Evolutionary conservation across 2,113 vertebrate genomes (phyloP).

Genomic region (Pantherophis guttatus): DNA sequence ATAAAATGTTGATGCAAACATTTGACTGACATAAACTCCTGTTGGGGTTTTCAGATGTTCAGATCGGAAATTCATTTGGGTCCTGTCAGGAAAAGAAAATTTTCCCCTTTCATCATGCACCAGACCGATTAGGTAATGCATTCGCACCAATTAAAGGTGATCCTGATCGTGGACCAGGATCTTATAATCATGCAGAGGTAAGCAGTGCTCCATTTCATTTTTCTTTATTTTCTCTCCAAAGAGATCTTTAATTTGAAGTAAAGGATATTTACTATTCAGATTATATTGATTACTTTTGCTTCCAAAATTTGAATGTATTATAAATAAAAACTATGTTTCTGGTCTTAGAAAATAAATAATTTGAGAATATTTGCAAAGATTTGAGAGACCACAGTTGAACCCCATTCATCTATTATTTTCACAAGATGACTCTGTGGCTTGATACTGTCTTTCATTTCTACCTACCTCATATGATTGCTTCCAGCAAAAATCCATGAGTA

Average conservation of each 20-base stretch:
- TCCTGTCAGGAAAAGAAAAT: slow-evolving; percentile 67
- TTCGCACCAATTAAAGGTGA: slow-evolving; percentile 11
- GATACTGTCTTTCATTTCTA: not conserved
- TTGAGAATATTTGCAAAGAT: not conserved
- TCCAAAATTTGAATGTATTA: not conserved
- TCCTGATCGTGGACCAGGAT: slow-evolving; percentile 71
- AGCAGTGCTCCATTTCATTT: slow-evolving; percentile 27
- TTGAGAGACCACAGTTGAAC: not conserved
- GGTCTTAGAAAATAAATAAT: not conserved
- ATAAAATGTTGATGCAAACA: not conserved
- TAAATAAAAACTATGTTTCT: not conserved
- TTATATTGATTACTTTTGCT: not conserved
- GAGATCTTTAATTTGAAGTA: not conserved
- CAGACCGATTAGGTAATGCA: slow-evolving; percentile 68
- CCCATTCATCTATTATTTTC: not conserved
- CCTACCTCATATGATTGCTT: not conserved
- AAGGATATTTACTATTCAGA: not conserved
- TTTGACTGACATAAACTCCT: not conserved
- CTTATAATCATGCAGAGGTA: slow-evolving; percentile 72
- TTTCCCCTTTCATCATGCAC: slow-evolving; percentile 63
- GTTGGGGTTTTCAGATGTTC: not conserved
- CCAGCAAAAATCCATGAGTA: not conserved
- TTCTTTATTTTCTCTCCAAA: not conserved
- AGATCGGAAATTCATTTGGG: slow-evolving; percentile 67
- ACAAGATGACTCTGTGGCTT: not conserved